Evolutionary conservation across 1,140 invertebrate species (phyloP), one percentile per base, ranked within the genome.

Genomic region (Asobara japonica): DNA sequence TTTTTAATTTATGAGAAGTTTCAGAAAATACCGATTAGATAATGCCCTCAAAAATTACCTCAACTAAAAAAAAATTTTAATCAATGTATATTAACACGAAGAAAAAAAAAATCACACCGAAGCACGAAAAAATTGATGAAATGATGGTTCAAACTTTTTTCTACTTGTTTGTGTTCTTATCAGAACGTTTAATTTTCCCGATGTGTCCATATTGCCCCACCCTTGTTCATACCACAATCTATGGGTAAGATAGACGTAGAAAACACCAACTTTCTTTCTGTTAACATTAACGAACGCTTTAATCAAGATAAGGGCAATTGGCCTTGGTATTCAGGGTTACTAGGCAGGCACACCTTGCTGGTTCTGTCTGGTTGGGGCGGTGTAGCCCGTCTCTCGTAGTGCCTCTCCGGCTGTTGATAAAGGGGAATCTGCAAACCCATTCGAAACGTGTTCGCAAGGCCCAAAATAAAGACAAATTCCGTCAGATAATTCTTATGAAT

Each of bases 281-380:
- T 56, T 56, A 56, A 79, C 82, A 76, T 82, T 86, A 87, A 87
- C 86, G 86, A 87, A 87, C 86, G 84, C 83, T 86, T 84, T 78
- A 81, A 86, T 86, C 83, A 86, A 87, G 84, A 62, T 85, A 85
- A 86, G 82, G 82, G 77, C 81, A 81, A 78, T 84, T 85, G 83
- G 83, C 83, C 83, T 84, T 86, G 82, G 80, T 86, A 69, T 84
- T 84, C 79, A 79, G 84, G 80, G 79, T 85, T 83, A 85, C 83
- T 86, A 85, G 84, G 84, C 84, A 86, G 84, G 84, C 85, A 87
- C 86, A 87, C 86, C 86, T 87, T 87, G 86, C 86, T 87, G 82
- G 84, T 87, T 87, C 85, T 83, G 84, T 87, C 86, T 87, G 86
- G 86, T 86, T 87, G 83, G 84, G 85, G 84, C 83, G 84, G 85